A percentile compares a stretch with the other conserved stretches of the same genome.
phyloP scores from a whole-genome alignment of 2,113 vertebrate species.

The Telmatochromis bifrenatus region DNA sequence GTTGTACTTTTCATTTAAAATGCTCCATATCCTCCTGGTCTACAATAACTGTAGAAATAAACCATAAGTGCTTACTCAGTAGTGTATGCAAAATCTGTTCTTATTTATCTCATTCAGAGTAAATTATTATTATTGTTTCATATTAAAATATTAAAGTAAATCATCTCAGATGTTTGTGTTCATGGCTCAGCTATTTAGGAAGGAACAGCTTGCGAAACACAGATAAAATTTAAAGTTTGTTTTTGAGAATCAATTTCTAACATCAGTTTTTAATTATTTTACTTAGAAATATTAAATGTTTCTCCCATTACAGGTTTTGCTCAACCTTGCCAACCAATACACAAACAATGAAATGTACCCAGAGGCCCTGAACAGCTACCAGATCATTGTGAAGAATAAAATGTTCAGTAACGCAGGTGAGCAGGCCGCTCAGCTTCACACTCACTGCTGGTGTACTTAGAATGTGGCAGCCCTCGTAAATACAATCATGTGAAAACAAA shows the following conservation, averaged over 20 bases:
- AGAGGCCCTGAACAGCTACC: slow-evolving; percentile 92
- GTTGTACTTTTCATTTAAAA: neutral
- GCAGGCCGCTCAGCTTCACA: neutral
- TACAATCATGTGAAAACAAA: neutral
- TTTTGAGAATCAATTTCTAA: neutral
- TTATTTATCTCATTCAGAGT: neutral
- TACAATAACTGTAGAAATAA: neutral
- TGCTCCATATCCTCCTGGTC: neutral
- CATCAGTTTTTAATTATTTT: neutral
- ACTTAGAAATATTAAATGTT: neutral
- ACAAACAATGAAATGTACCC: slow-evolving; percentile 93
- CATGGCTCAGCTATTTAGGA: neutral
- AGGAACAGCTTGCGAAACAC: neutral
- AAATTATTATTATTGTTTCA: neutral
- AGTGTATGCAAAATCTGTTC: neutral
- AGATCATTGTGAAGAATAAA: slow-evolving; percentile 96
- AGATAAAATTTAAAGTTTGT: neutral
- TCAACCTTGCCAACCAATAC: slow-evolving; percentile 94
- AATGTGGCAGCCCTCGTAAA: neutral
- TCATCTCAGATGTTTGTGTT: neutral
- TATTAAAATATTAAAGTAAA: neutral
- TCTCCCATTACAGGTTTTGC: slow-evolving; percentile 77
- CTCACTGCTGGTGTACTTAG: neutral
- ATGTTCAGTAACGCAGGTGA: slow-evolving; percentile 93
- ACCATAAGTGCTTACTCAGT: neutral